A percentile compares a stretch with the other conserved stretches of the same genome.
Conservation (phyloP, 2,113 vertebrate genomes). For the Callaeas wilsoni region DNA sequence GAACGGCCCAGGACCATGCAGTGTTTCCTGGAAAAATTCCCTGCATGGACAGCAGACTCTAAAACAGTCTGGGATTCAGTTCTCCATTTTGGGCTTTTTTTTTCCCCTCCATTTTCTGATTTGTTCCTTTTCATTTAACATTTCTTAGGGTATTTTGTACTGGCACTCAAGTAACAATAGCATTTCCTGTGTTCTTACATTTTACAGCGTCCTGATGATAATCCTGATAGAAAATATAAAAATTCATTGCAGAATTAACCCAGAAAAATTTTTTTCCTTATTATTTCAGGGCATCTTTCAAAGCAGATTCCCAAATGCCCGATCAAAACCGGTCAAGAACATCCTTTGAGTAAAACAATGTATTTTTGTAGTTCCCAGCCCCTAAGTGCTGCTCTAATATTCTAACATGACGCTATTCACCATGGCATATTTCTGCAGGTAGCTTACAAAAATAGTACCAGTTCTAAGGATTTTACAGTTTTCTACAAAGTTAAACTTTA, state of each 20-base stretch:
- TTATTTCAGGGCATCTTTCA: neutral
- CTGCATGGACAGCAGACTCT: neutral
- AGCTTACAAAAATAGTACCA: slow-evolving; percentile 46
- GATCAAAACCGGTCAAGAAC: neutral
- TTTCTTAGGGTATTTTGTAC: neutral
- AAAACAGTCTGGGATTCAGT: neutral
- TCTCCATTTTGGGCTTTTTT: neutral
- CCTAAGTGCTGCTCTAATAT: neutral
- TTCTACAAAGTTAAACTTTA: slow-evolving; percentile 61
- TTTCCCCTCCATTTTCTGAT: neutral
- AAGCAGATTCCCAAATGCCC: neutral
- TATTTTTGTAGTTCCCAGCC: neutral
- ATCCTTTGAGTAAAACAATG: neutral
- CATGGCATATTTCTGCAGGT: neutral
- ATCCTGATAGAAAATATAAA: neutral
- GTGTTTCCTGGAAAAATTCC: neutral
- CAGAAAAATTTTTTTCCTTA: neutral
- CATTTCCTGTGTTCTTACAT: neutral
- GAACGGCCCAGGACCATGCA: neutral
- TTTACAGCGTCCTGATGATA: neutral
- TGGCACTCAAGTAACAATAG: neutral
- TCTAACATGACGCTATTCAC: neutral
- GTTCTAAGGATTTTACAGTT: slow-evolving; percentile 29
- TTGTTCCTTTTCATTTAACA: neutral
- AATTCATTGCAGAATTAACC: neutral